Evolutionary conservation across 2,888 invertebrate species (phyloP), one percentile per base, ranked within the genome.

Genomic region (Bombyx huttoni): DNA sequence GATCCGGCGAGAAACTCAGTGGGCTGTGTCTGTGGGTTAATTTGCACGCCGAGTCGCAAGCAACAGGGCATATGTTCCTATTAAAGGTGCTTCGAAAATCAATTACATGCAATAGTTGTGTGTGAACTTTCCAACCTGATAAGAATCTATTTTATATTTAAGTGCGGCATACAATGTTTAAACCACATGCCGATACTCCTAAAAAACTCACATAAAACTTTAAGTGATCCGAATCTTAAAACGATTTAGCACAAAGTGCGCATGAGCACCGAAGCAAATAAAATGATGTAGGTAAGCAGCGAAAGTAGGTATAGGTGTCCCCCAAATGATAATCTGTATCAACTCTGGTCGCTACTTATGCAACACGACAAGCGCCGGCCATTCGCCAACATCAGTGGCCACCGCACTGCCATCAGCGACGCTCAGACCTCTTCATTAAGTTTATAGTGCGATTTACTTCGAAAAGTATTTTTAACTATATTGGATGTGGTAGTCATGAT

Each of bases 301-400:
- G 87, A 87, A 87, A 87, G 87, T 70, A 67, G 65, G 64, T 86
- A 75, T 75, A 65, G 67, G 79, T 81, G 86, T 81, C 86, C 86
- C 83, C 82, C 87, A 87, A 86, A 86, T 81, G 81, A 83, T 83
- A 80, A 86, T 86, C 84, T 83, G 82, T 83, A 85, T 86, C 81
- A 83, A 77, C 70, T 71, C 67, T 59, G 67, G 68, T 65, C 67
- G 68, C 68, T 68, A 70, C 76, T 86, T 85, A 86, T 85, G 85
- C 85, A 86, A 86, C 70, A 56, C 58, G 62, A 63, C 67, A 62
- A 63, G 64, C 64, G 66, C 56, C 64, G 58, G 71, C 72, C 67
- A 63, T 59, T 70, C 69, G 64, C 69, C 74, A 68, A 71, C 71
- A 64, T 65, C 78, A 81, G 81, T 81, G 71, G 65, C 58, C 64